phyloP scores from a whole-genome alignment of 2,888 invertebrate genomes.

The Baccha elongata region DNA sequence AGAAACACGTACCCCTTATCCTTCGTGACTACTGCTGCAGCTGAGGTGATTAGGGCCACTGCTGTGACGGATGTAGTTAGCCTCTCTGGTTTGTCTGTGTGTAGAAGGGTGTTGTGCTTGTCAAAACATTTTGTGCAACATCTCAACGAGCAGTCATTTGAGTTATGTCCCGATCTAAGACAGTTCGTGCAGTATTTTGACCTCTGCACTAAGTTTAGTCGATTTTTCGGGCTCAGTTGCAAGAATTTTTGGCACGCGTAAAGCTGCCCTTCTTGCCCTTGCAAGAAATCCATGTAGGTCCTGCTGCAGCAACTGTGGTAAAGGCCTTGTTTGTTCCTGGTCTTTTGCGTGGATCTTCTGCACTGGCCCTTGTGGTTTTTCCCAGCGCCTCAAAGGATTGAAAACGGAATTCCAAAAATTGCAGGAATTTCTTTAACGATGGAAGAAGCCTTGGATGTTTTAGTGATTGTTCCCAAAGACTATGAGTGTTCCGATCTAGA shows the following conservation, averaged over 20 bases:
- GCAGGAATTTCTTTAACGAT: neutral
- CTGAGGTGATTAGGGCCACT: too few relatives aligned
- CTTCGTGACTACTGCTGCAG: too few relatives aligned
- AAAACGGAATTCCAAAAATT: neutral
- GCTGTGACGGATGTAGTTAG: too few relatives aligned
- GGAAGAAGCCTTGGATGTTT: neutral
- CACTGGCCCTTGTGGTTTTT: neutral
- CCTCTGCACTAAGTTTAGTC: neutral
- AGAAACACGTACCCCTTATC: too few relatives aligned
- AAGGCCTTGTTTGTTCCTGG: neutral
- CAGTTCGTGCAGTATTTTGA: neutral
- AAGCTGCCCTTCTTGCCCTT: neutral
- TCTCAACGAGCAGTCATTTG: neutral
- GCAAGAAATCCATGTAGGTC: neutral
- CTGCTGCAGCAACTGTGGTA: neutral
- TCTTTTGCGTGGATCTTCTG: neutral
- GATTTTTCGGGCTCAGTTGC: neutral
- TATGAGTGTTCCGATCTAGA: neutral
- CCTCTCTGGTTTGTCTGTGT: too few relatives aligned
- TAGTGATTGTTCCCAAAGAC: slow-evolving; percentile 10
- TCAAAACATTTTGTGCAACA: neutral
- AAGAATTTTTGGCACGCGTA: neutral
- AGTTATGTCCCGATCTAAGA: neutral
- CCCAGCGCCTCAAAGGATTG: too few relatives aligned
- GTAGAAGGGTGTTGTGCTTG: neutral